Evolutionary conservation across 1,140 invertebrate species (phyloP).

Genomic region (Polyergus mexicanus): DNA sequence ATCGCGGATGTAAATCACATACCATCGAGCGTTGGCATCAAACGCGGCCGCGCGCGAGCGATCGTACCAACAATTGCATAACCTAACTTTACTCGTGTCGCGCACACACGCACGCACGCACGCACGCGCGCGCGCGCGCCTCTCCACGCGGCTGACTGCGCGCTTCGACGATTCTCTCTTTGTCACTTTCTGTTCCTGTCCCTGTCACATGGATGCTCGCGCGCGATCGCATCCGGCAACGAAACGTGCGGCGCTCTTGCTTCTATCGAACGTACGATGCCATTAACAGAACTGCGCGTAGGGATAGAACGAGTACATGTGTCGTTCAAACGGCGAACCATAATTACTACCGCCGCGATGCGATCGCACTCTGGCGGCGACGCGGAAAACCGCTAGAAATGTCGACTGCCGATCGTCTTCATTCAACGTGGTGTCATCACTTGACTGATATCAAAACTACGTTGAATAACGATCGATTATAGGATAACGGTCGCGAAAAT

Average conservation of each 20-base stretch:
- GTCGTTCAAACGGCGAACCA: conserved; percentile 73
- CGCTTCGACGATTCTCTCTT: conserved; percentile 22
- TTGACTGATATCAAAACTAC: neutral
- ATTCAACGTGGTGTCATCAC: conserved; percentile 27
- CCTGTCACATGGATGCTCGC: neutral
- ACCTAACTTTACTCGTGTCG: conserved; percentile 72
- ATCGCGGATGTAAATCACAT: conserved; percentile 62
- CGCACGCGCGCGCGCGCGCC: conserved; percentile 4
- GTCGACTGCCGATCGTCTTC: conserved; percentile 48
- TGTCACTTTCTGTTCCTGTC: neutral
- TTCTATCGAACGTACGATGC: conserved; percentile 65
- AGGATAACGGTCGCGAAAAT: no score
- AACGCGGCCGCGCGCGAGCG: conserved; percentile 60
- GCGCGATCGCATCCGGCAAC: neutral
- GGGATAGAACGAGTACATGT: conserved; percentile 59
- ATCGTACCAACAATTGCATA: conserved; percentile 76
- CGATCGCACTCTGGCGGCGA: conserved; percentile 68
- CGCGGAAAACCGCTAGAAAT: conserved; percentile 68
- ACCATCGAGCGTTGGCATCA: conserved; percentile 71
- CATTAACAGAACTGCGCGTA: conserved; percentile 71
- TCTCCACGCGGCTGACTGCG: neutral
- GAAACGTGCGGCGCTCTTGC: conserved; percentile 38
- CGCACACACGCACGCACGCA: conserved; percentile 29
- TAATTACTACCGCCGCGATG: conserved; percentile 75
- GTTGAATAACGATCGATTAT: neutral